Base-by-base conservation (phyloP, 2,888 invertebrate genomes). In the Eupithecia vulgata region DNA sequence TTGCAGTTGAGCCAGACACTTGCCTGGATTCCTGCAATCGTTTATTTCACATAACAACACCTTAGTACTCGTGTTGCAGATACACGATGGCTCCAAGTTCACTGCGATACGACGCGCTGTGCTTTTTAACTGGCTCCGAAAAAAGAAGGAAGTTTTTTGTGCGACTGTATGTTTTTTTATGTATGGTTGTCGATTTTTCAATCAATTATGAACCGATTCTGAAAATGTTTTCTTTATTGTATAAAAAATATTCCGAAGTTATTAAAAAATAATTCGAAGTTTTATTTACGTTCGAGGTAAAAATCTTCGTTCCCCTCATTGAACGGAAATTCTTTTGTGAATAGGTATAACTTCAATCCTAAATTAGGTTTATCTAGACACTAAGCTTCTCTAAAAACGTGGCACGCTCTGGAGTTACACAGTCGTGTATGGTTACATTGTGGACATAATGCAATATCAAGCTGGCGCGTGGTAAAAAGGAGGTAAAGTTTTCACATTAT, bases 401-500 rank as follows among this genome's bases (percentile, higher is more conserved):
- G 21, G 48, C 48, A 21, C 17, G 52, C 21, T 25, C 4, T 57
- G 57, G 57, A 57, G 25, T 13, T 1, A 5, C 25, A 25, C 57
- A 25, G 1, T 25, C 57, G 57, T 57, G 57, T 57, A 57, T 52
- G 25, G 57, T n/a, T n/a, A 25, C 70, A 77, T 34, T 61, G 30
- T 72, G 81, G 84, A 84, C 85, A 87, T 88, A 86, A 88, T 85
- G 81, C 82, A 85, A 81, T 83, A 84, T 83, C 76, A 84, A 86
- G 79, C 80, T 79, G 75, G 62, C 82, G 81, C 83, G 82, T 82
- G 83, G 80, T 84, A 85, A 88, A 88, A 88, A 87, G 82, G 84
- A 85, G 82, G 81, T 82, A 81, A 89, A 89, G 84, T 90, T 90
- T 88, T 83, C 85, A 85, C 89, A 90, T 91, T 90, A 90, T 88